Conservation (phyloP, 2,797 vertebrate species). For the Myotis daubentonii region DNA sequence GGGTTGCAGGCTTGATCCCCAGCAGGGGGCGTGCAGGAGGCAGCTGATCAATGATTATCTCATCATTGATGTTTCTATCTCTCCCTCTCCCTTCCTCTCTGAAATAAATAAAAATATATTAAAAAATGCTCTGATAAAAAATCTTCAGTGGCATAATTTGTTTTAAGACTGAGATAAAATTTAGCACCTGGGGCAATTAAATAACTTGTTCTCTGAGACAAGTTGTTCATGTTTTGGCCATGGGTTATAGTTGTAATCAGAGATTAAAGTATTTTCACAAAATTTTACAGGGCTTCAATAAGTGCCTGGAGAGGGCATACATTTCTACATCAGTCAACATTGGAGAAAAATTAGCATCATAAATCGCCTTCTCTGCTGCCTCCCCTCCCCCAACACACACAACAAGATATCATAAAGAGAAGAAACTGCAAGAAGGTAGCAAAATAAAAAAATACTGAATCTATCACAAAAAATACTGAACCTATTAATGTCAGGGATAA, state of each 20-base stretch:
- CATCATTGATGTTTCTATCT: too few species aligned
- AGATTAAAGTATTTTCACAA: constrained; percentile 27
- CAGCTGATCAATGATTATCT: too few species aligned
- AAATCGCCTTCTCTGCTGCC: neutral
- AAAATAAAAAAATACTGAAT: neutral
- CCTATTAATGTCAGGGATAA: neutral
- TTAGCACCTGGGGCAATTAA: neutral
- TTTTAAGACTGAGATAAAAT: constrained; percentile 58
- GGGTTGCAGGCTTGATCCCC: too few species aligned
- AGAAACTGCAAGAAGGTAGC: neutral
- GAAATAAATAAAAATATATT: too few species aligned
- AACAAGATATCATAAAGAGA: neutral
- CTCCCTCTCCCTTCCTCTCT: too few species aligned
- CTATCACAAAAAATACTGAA: neutral
- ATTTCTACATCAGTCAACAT: neutral
- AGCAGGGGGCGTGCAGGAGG: too few species aligned
- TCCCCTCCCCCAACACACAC: too few species aligned
- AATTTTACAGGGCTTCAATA: neutral
- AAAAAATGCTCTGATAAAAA: neutral
- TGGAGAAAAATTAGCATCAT: neutral
- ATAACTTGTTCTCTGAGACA: constrained; percentile 13
- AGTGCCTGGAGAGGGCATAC: neutral
- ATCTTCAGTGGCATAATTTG: constrained; percentile 6
- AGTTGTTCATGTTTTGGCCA: constrained; percentile 6
- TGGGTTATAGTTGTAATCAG: neutral